Percentiles rank a stretch among this genome's conserved stretches.
Conservation (phyloP, 2,113 vertebrate species). For the Haemorhous mexicanus region DNA sequence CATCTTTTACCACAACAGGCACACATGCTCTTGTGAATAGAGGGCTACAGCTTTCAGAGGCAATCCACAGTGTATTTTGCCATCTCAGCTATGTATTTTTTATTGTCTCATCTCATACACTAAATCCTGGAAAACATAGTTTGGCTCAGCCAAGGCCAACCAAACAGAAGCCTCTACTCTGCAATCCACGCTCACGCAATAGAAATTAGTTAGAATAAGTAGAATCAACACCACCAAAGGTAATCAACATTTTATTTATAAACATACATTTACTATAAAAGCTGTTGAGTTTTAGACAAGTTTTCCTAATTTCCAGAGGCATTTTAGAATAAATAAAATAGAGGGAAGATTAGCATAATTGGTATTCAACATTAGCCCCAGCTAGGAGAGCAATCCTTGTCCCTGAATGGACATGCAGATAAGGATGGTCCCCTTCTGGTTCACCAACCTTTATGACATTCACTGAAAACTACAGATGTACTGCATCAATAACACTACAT, state of each 20-base stretch:
- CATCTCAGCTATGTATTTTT: not conserved
- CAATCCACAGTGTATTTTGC: not conserved
- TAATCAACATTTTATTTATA: slow-evolving; percentile 97
- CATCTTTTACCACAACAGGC: not conserved
- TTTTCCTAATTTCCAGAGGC: slow-evolving; percentile 85
- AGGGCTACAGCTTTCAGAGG: not conserved
- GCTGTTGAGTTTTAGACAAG: slow-evolving; percentile 86
- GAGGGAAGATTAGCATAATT: slow-evolving; percentile 76
- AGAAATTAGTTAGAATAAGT: not conserved
- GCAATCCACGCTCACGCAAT: not conserved
- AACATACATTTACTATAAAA: slow-evolving; percentile 98
- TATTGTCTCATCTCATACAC: not conserved
- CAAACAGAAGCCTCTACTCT: not conserved
- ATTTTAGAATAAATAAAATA: slow-evolving; percentile 96
- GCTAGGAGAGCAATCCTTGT: slow-evolving; percentile 67
- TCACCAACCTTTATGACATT: slow-evolving; percentile 63
- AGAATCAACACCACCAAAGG: slow-evolving; percentile 15
- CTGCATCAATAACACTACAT: slow-evolving; percentile 76
- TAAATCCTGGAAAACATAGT: not conserved
- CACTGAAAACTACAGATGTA: slow-evolving; percentile 68
- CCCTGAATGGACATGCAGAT: slow-evolving; percentile 46
- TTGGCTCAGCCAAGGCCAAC: not conserved
- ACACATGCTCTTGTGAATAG: not conserved
- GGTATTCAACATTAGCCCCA: slow-evolving; percentile 67
- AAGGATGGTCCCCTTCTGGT: slow-evolving; percentile 57